phyloP scores from a whole-genome alignment of 2,888 invertebrate genomes.

The Phengaris arion region DNA sequence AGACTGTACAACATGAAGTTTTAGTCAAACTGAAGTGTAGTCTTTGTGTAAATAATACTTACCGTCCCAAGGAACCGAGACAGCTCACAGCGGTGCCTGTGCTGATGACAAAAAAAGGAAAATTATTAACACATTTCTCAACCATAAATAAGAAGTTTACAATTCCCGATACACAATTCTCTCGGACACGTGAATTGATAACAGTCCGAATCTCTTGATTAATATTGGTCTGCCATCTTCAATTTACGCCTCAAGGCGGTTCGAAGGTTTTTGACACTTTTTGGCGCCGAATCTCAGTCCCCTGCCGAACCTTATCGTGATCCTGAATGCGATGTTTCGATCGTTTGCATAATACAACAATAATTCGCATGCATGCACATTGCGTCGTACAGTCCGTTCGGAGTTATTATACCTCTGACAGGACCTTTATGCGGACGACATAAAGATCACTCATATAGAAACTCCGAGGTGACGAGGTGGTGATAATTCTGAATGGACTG shows the following conservation, averaged over 20 bases:
- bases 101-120: neutral
- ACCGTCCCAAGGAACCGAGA: neutral
- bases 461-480: neutral
- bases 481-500: neutral
- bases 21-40: neutral
- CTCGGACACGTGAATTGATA: conserved; percentile 29
- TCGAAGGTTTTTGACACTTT: conserved; percentile 45
- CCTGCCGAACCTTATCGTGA: conserved; percentile 44
- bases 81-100: neutral
- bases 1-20: neutral
- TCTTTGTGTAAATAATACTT: neutral
- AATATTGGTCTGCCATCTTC: conserved; percentile 35
- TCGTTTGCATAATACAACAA: conserved; percentile 42
- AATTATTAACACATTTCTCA: conserved; percentile 3
- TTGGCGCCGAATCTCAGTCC: conserved; percentile 43
- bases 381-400: conserved; percentile 17
- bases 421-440: neutral
- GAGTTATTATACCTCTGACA: no score
- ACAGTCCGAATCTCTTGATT: conserved; percentile 30
- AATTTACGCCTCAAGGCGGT: conserved; percentile 39
- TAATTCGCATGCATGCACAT: conserved; percentile 38
- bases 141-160: conserved; percentile 9
- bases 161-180: conserved; percentile 9
- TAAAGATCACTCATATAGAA: neutral
- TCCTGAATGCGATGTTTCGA: conserved; percentile 38